phyloP scores from a whole-genome alignment of 2,888 invertebrate genomes.

The Machimus rusticus region DNA sequence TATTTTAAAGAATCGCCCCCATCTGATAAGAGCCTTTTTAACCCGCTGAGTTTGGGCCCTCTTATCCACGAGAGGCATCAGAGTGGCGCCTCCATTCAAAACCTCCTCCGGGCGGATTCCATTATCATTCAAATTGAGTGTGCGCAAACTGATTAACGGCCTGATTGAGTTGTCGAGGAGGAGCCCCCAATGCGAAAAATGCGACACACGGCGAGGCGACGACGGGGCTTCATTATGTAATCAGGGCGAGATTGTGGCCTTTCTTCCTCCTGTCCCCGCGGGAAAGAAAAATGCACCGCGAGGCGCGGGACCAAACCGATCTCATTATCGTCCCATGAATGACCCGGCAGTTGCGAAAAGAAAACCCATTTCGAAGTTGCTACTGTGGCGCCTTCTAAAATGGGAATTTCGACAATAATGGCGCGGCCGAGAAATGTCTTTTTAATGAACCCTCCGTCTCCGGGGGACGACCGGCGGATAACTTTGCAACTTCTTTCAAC shows the following conservation, averaged over 20 bases:
- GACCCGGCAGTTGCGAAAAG: not conserved
- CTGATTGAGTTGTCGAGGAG: conserved; percentile 18
- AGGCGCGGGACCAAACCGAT: not conserved
- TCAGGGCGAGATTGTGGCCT: not conserved
- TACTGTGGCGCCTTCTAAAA: not conserved
- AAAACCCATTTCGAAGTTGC: not conserved
- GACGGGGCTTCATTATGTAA: conserved; percentile 17
- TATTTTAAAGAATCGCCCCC: not conserved
- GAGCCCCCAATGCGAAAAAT: not conserved
- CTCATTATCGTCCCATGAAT: not conserved
- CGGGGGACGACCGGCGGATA: not conserved
- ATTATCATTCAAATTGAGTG: conserved; percentile 39
- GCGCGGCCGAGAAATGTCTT: conserved; percentile 19
- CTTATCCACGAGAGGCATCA: conserved; percentile 19
- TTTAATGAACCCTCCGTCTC: conserved; percentile 17
- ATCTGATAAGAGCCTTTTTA: conserved; percentile 21
- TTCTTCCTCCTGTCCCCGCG: not conserved
- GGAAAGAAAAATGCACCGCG: not conserved
- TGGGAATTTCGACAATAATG: not conserved
- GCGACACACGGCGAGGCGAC: not conserved
- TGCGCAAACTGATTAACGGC: conserved; percentile 33
- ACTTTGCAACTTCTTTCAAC: not conserved
- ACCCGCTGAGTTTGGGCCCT: not conserved
- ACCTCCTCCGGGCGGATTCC: not conserved
- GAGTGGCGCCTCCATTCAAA: conserved; percentile 27